Evolutionary conservation across 2,113 vertebrate species (phyloP), one percentile per base, ranked within the genome.

Genomic region (Dolichallabes microphthalmus): DNA sequence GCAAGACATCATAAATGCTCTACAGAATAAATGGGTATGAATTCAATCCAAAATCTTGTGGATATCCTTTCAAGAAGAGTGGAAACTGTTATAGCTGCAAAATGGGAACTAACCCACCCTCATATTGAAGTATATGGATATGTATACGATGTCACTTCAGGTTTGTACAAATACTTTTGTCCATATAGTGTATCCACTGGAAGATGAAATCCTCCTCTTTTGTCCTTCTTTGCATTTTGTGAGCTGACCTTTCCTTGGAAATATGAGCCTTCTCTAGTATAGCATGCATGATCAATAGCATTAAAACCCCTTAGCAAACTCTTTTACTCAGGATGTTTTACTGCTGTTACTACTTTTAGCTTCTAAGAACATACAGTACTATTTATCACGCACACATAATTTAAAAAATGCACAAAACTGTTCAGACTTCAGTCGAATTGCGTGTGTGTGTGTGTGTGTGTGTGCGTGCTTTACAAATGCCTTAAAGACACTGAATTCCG

Each of bases 401-500:
- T 39, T 35, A 20, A 3, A 71, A 69, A 69, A 20, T 69, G 15
- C 35, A 39, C 19, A 10, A 27, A 2, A 76, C 10, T 55, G 27
- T 53, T 45, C 19, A 61, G 32, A 25, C 50, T 61, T 14, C 58
- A 8, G 27, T 60, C 19, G 4, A 0, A 2, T 19, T 57, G 50
- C 10, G 52, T 52, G 50, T 52, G 82, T 55, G 68, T 55, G 68
- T 27, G 19, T 66, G 58, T 63, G 20, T 25, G n/a, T 63, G 55
- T 73, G 58, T 63, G 53, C 12, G 52, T 20, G 25, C n/a, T 61
- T 81, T 17, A 69, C 64, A 61, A 78, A 64, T 53, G 30, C 53
- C 78, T 11, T 75, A 60, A 89, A 83, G 32, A 82, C 55, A 71
- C 63, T 82, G 35, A 78, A 74, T 30, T 79, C 69, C 58, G 45